Conservation (phyloP, 2,113 vertebrate species). For the Pseudorasbora parva region DNA sequence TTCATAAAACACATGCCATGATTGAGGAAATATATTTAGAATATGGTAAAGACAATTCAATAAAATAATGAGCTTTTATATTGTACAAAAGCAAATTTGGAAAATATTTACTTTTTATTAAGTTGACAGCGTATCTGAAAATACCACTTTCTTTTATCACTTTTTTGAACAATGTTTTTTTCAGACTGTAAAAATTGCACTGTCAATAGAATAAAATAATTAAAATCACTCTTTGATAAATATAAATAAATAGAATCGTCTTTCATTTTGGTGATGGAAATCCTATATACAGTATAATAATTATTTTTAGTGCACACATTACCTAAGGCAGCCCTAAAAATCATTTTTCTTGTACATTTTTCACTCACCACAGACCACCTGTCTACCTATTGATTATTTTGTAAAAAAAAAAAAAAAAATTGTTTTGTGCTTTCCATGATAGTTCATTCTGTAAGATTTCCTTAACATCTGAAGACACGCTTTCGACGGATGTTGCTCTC, state of each 20-base stretch:
- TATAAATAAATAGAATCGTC: neutral
- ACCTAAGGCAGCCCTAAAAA: neutral
- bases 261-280: neutral
- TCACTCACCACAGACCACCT: neutral
- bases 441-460: neutral
- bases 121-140: no score
- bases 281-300: neutral
- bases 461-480: neutral
- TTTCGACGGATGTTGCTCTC: neutral
- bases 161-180: neutral
- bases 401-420: no score
- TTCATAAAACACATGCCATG: neutral
- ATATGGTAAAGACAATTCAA: no score
- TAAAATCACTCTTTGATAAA: neutral
- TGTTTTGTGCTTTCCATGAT: no score
- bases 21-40: neutral
- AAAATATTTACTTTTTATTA: no score
- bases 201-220: neutral
- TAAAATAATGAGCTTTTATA: no score
- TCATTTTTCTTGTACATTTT: neutral
- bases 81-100: no score
- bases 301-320: neutral
- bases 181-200: no score
- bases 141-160: no score
- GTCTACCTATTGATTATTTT: neutral